Base-by-base conservation (phyloP, 2,113 vertebrate species). In the Rutilus rutilus region DNA sequence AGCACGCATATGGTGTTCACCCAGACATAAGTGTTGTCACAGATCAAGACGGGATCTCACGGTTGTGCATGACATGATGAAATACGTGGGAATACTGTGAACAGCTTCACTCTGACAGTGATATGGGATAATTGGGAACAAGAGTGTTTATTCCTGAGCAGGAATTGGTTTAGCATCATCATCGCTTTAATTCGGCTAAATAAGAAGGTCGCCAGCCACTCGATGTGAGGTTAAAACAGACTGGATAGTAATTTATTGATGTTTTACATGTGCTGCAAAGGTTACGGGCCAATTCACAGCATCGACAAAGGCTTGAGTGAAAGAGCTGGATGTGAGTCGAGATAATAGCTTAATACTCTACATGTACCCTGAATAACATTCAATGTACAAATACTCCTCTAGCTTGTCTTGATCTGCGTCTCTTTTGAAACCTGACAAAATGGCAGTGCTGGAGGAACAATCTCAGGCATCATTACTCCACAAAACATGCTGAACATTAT, bases 181-280 rank as follows among this genome's bases (percentile, higher is more conserved):
- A 52, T 33, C 2, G 39, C 23, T 71, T 71, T 36, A 71, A 23
- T 71, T 23, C 0, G 21, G 9, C 19, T 71, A 71, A 42, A 71
- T 14, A 39, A 60, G 33, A 62, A 79, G 77, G 77, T 79, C 77
- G 25, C 23, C n/a, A 25, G 36, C 54, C 36, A 47, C 25, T 47
- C 27, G 3, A 15, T 25, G 6, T 45, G 45, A 82, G 42, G 79
- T 50, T 74, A 84, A 25, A 73, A 64, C 54, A 27, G 42, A 64
- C 3, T 1, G 4, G 19, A 17, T 47, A 21, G 45, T 67, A 39
- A 67, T 82, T 82, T 69, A 82, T 82, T 82, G 79, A 82, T 52
- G 42, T 45, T 21, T 67, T 52, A 50, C 45, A 65, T 81, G n/a
- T 21, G 25, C 62, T 82, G 45, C 17, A 82, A 82, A 82, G 62